Percentiles rank a stretch among this genome's conserved stretches.
Conservation (phyloP, 2,888 invertebrate genomes). For the Gryllus longicercus region DNA sequence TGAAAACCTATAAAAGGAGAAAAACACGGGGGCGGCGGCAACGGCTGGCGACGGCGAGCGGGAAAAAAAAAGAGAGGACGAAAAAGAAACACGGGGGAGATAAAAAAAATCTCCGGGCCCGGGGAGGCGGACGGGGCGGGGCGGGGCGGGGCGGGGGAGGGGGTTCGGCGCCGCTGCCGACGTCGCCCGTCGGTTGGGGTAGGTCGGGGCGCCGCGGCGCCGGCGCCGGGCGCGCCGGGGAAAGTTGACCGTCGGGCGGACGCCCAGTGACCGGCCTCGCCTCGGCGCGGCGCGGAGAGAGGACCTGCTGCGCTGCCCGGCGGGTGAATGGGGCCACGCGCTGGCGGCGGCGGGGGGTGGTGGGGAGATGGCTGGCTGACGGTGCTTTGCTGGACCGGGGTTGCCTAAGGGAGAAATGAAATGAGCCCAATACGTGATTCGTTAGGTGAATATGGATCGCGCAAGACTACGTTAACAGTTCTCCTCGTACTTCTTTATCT, state of each 20-base stretch:
- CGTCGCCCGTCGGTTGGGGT: background rate
- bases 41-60: conserved; percentile 9
- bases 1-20: conserved; percentile 17
- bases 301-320: too few relatives aligned
- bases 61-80: background rate
- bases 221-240: background rate
- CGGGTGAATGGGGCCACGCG: too few relatives aligned
- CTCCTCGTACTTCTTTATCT: too few relatives aligned
- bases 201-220: background rate
- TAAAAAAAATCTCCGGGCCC: conserved; percentile 3
- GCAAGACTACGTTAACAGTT: too few relatives aligned
- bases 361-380: background rate
- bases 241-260: background rate
- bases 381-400: too few relatives aligned
- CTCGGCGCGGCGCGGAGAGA: too few relatives aligned
- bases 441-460: too few relatives aligned
- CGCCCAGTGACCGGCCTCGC: too few relatives aligned
- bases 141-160: background rate
- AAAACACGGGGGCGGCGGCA: background rate
- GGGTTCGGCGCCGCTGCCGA: background rate
- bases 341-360: background rate
- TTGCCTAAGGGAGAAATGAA: too few relatives aligned
- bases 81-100: background rate
- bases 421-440: too few relatives aligned
- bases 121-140: background rate